Evolutionary conservation across 1,140 invertebrate genomes (phyloP).

Genomic region (Trachymyrmex cornetzi): DNA sequence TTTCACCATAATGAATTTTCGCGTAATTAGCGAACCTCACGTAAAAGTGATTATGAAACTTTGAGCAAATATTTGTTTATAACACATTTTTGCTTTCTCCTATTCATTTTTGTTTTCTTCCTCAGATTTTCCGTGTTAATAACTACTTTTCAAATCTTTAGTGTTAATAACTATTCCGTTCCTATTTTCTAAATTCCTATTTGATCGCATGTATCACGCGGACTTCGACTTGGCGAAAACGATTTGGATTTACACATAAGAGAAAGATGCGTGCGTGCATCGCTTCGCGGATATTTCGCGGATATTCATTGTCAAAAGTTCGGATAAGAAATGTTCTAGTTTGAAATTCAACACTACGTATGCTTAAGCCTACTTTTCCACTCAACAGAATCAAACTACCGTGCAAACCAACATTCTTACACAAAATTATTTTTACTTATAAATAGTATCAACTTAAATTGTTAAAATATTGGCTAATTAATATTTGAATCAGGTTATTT

Average conservation of each 20-base stretch:
- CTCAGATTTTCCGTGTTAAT: background rate
- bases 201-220: conserved; percentile 7
- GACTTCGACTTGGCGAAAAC: background rate
- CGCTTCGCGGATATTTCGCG: background rate
- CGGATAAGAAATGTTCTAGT: background rate
- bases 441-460: background rate
- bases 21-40: background rate
- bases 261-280: background rate
- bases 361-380: background rate
- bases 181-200: conserved; percentile 32
- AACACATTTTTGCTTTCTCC: conserved; percentile 18
- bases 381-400: background rate
- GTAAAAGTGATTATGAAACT: background rate
- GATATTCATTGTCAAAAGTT: conserved; percentile 2
- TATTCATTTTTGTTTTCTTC: background rate
- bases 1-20: conserved; percentile 28
- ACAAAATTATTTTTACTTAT: background rate
- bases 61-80: conserved; percentile 9
- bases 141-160: background rate
- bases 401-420: background rate
- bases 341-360: background rate
- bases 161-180: background rate
- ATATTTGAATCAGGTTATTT: background rate
- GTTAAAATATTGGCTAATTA: background rate
- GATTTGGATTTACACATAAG: conserved; percentile 1